Percentiles rank a stretch among this genome's conserved stretches.
phyloP scores from a whole-genome alignment of 2,888 invertebrate species.

The Lithophane ornitopus region DNA sequence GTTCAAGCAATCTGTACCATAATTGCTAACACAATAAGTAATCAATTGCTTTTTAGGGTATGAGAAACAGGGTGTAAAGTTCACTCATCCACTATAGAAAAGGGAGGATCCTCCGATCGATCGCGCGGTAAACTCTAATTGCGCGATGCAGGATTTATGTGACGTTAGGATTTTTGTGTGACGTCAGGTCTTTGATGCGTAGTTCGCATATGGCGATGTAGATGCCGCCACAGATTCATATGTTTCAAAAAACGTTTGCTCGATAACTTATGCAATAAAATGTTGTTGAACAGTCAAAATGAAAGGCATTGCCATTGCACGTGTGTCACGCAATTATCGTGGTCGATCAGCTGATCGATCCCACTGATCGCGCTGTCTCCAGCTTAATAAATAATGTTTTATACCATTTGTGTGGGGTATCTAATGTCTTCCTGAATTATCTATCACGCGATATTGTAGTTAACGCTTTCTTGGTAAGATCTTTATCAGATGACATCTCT shows the following conservation, averaged over 20 bases:
- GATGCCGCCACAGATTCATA: neutral
- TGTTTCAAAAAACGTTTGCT: neutral
- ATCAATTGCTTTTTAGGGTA: neutral
- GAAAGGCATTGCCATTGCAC: neutral
- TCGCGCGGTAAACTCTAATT: too few species aligned
- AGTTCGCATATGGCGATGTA: too few species aligned
- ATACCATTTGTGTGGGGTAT: neutral
- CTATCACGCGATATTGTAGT: constrained; percentile 1
- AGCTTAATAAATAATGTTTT: neutral
- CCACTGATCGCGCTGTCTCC: neutral
- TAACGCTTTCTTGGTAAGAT: constrained; percentile 9
- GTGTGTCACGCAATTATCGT: neutral
- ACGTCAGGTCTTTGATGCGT: too few species aligned
- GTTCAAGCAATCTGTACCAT: neutral
- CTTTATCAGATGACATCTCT: neutral
- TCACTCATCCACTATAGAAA: too few species aligned
- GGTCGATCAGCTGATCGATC: too few species aligned
- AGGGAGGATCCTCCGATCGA: too few species aligned
- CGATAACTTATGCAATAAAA: neutral
- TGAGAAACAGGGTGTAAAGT: too few species aligned
- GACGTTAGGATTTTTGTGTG: too few species aligned
- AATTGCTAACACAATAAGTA: too few species aligned
- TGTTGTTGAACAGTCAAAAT: neutral
- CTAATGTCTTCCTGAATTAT: neutral
- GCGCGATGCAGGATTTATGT: too few species aligned